Evolutionary conservation across 2,113 vertebrate genomes (phyloP).

Genomic region (Periophthalmodon schlosseri): DNA sequence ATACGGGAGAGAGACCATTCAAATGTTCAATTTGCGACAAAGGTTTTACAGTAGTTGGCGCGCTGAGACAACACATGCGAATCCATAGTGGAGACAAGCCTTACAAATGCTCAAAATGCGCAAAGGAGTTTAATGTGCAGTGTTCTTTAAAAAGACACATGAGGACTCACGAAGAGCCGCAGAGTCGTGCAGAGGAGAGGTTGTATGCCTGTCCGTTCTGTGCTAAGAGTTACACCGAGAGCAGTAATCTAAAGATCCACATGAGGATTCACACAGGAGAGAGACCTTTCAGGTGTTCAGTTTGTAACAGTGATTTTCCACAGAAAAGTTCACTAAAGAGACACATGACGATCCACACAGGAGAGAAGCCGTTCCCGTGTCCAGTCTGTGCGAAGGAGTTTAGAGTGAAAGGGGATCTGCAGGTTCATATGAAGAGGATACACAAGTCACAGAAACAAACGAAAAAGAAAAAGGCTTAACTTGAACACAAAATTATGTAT

Average conservation of each 20-base stretch:
- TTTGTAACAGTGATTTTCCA: neutral
- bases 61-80: neutral
- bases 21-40: neutral
- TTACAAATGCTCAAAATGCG: neutral
- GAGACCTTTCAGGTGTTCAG: neutral
- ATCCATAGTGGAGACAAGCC: neutral
- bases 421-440: neutral
- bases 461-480: neutral
- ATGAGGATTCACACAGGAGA: neutral
- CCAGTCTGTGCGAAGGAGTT: neutral
- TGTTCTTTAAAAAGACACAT: neutral
- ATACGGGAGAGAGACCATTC: neutral
- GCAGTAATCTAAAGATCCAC: constrained; percentile 1
- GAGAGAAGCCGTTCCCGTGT: neutral
- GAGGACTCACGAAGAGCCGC: neutral
- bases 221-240: neutral
- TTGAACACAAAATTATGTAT: too few relatives aligned
- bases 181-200: neutral
- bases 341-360: neutral
- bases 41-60: neutral
- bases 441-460: neutral
- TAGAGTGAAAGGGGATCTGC: neutral
- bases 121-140: neutral
- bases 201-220: neutral
- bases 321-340: neutral